Base-by-base conservation (phyloP, 2,113 vertebrate species). In the Lepisosteus osseus region DNA sequence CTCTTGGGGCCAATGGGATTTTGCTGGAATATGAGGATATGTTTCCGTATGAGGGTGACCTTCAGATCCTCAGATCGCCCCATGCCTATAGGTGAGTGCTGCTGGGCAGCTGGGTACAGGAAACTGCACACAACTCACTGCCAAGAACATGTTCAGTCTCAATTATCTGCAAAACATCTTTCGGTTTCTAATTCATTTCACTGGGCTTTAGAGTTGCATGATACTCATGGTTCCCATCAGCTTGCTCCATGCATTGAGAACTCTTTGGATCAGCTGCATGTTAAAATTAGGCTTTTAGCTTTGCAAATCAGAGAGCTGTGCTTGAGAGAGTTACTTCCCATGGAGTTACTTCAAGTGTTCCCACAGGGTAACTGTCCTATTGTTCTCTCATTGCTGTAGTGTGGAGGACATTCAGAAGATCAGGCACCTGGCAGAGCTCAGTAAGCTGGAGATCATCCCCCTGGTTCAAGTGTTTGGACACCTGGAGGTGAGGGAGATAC, bases 1-100 rank as follows among this genome's bases (percentile, higher is more conserved):
- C 75, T 72, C 82, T 90, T 72, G 89, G 93, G 44, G 92, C 90
- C 65, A 82, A 83, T 0, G 93, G 90, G 0, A 2, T 94, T 74
- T 84, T 94, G 71, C 54, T 94, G 0, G 93, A 94, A 70, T 94
- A 94, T 3, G 93, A 94, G 75, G 93, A 94, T 73, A 93, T 92
- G 90, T 94, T 94, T 75, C 93, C 93, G 14, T 94, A 89, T 77
- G 79, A 84, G 62, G 91, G 88, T 0, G 86, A 91, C 2, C 84
- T 94, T 54, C 78, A 84, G 17, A n/a, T 85, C 65, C 84, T 94
- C 56, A 80, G 67, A 62, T 86, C 90, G 13, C 84, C 83, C 0
- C 83, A 85, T 0, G 87, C 93, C 0, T 94, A 93, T 86, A 94
- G 90, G 93, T 93, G 62, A 84, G 85, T 9, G 17, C 29, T 29